Evolutionary conservation across 2,888 invertebrate species (phyloP), one percentile per base, ranked within the genome.

Genomic region (Scelioninae gen. 1): DNA sequence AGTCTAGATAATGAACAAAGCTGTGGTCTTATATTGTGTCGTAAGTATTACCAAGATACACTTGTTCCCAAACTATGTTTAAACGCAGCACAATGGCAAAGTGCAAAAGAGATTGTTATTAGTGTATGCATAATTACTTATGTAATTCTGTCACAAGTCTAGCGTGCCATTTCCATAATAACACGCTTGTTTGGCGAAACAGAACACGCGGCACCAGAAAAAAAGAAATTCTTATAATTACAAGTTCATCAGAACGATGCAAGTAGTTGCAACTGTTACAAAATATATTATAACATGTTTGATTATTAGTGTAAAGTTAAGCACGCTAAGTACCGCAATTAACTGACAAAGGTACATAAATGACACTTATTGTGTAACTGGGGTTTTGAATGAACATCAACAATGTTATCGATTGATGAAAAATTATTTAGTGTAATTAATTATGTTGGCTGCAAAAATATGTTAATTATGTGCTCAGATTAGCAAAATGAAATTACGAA

Each of bases 121-220:
- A 74, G 43, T 74, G 63, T 74, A 74, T 47, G 56, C 74, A 74
- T 74, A 74, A 74, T 74, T 74, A 74, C 74, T 74, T 74, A 74
- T 63, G 74, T 65, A 74, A 74, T 65, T 65, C 55, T 38, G 74
- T 65, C 63, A 74, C 45, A 74, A 65, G 63, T 43, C 53, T 63
- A 23, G 53, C 43, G 62, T 62, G 56, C 56, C 34, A 47, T 63
- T 63, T 65, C 63, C 56, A 65, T 65, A 74, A 63, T 63, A 65
- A 62, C 51, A 47, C 15, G 40, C 45, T 65, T 40, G 45, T 74
- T 74, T 63, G 43, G 34, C 55, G 38, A 47, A 55, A 32, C 38
- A 43, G 15, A 47, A 65, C 63, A 74, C 34, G 45, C 53, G 53
- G 43, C 45, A 47, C 58, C 40, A 32, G 13, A 58, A 58, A 47